A percentile compares a stretch with the other conserved stretches of the same genome.
phyloP scores from a whole-genome alignment of 2,113 vertebrate species.

The Eulemur rufifrons region DNA sequence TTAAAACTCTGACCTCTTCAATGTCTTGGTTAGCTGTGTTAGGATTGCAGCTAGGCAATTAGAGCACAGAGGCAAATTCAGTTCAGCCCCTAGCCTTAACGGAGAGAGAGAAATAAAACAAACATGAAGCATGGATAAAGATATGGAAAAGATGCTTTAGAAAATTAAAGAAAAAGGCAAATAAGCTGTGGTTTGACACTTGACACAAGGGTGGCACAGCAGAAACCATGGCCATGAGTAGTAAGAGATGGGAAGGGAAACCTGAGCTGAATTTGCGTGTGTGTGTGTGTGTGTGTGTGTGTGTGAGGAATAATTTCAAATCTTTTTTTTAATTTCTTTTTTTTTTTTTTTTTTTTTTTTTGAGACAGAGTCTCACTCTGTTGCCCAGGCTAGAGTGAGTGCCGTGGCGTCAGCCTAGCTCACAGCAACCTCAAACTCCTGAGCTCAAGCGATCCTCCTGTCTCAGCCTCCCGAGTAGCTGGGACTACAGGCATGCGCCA shows the following conservation, averaged over 20 bases:
- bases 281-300: no score
- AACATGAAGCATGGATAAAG: background rate
- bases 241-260: background rate
- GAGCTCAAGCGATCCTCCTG: no score
- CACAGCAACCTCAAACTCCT: no score
- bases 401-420: no score
- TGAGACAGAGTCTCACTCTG: no score
- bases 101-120: background rate
- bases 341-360: no score
- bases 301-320: no score
- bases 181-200: background rate
- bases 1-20: background rate
- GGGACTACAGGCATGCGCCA: no score
- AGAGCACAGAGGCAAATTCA: background rate
- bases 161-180: background rate
- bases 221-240: background rate
- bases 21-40: background rate
- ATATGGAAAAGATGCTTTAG: background rate
- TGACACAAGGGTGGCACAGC: fast-evolving
- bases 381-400: no score
- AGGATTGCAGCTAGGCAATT: background rate
- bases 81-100: background rate
- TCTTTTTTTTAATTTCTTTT: no score
- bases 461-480: no score
- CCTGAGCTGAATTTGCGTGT: background rate